phyloP scores from a whole-genome alignment of 2,113 vertebrate species.

The Austrofundulus limnaeus region DNA sequence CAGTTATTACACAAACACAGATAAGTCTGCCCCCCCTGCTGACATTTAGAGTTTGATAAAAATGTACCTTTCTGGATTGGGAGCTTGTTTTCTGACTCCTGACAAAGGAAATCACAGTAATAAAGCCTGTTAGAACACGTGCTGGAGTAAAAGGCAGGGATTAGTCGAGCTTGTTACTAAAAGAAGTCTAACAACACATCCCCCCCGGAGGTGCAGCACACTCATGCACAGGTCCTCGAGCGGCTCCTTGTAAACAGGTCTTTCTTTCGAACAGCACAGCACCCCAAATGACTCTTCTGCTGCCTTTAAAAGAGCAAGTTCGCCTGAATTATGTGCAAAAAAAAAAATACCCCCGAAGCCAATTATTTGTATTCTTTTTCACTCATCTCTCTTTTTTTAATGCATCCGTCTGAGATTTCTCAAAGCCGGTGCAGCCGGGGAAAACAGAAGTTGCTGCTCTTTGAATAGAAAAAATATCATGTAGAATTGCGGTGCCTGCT shows the following conservation, averaged over 20 bases:
- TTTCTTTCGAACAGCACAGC: slow-evolving; percentile 24
- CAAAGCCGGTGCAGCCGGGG: not conserved
- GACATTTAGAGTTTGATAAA: slow-evolving; percentile 24
- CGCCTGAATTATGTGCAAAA: not conserved
- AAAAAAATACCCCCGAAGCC: not conserved
- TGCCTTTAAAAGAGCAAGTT: slow-evolving; percentile 5
- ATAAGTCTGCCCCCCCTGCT: no score
- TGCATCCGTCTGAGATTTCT: not conserved
- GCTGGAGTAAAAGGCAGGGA: slow-evolving; percentile 44
- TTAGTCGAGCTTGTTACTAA: slow-evolving; percentile 50
- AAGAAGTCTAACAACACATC: slow-evolving; percentile 53
- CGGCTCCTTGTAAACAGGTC: slow-evolving; percentile 41
- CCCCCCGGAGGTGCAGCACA: slow-evolving; percentile 45
- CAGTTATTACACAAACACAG: no score
- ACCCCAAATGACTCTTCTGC: slow-evolving; percentile 10
- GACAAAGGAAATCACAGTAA: slow-evolving; percentile 41
- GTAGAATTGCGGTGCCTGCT: not conserved
- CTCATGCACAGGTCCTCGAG: slow-evolving; percentile 39
- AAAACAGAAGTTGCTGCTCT: slow-evolving; percentile 5
- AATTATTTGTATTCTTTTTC: not conserved
- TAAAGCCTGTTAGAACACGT: slow-evolving; percentile 51
- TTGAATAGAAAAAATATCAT: not conserved
- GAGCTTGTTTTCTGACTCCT: slow-evolving; percentile 33
- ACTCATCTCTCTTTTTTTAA: slow-evolving; percentile 1
- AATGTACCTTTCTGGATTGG: slow-evolving; percentile 33